phyloP scores from a whole-genome alignment of 2,113 vertebrate species.

The Nipponia nippon region DNA sequence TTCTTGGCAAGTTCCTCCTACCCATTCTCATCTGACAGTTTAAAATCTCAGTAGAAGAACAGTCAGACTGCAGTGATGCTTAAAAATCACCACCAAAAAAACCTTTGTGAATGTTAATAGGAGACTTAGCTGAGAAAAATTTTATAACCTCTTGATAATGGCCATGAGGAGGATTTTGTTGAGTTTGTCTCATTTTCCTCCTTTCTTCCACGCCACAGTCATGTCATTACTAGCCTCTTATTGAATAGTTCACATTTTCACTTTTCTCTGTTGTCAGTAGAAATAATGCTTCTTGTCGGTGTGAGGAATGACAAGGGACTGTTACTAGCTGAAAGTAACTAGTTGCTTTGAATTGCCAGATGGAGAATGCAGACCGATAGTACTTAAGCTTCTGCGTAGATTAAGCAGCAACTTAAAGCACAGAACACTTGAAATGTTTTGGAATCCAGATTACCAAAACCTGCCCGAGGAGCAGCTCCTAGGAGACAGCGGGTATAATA shows the following conservation, averaged over 20 bases:
- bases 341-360: not conserved
- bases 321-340: not conserved
- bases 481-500: not conserved
- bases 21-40: slow-evolving; percentile 51
- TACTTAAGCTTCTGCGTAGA: not conserved
- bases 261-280: not conserved
- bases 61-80: not conserved
- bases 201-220: not conserved
- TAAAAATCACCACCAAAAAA: not conserved
- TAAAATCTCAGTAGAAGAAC: slow-evolving; percentile 1
- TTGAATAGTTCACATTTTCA: not conserved
- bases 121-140: not conserved
- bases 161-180: not conserved
- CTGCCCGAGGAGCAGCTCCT: not conserved
- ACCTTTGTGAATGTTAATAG: not conserved
- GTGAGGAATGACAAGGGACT: not conserved
- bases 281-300: not conserved
- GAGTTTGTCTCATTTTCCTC: not conserved
- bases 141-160: not conserved
- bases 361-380: not conserved
- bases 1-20: slow-evolving; percentile 49
- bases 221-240: not conserved
- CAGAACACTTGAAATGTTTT: not conserved
- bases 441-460: not conserved
- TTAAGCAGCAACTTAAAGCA: not conserved